Percentiles rank a stretch among this genome's conserved stretches.
Evolutionary conservation across 1,140 invertebrate genomes (phyloP).

Genomic region (Drosophila ananassae): DNA sequence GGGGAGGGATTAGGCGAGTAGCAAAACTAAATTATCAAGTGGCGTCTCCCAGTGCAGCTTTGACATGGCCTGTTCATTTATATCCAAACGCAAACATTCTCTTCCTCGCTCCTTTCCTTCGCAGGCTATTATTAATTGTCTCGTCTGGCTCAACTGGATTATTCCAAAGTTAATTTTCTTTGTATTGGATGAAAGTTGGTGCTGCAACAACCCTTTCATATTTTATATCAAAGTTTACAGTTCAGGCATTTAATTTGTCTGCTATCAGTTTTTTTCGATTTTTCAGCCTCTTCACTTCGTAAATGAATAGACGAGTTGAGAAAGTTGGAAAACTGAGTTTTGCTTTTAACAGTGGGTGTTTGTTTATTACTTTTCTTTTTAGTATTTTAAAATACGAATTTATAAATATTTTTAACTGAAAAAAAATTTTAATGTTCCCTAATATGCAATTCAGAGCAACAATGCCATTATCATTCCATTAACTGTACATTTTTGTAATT

Average conservation of each 20-base stretch:
- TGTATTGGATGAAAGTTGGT: conserved; percentile 22
- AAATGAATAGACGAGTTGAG: conserved; percentile 47
- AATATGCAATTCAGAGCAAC: no score
- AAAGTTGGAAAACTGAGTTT: conserved; percentile 11
- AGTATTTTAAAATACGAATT: no score
- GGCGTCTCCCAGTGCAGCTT: conserved; percentile 37
- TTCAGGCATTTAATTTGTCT: conserved; percentile 71
- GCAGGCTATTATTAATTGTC: conserved; percentile 68
- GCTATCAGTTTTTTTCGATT: conserved; percentile 55
- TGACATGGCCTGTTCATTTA: conserved; percentile 64
- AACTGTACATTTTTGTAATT: conserved; percentile 24
- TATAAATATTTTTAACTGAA: no score
- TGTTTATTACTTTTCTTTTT: conserved; percentile 20
- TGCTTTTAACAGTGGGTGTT: not conserved
- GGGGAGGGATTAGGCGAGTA: conserved; percentile 56
- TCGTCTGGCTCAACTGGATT: conserved; percentile 55
- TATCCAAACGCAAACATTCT: conserved; percentile 53
- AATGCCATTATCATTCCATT: not conserved
- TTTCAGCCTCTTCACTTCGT: conserved; percentile 23
- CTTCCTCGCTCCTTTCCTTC: not conserved
- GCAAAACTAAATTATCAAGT: conserved; percentile 36
- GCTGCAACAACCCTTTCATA: conserved; percentile 28
- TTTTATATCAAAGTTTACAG: conserved; percentile 58
- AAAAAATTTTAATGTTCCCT: no score
- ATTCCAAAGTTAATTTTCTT: conserved; percentile 35